Evolutionary conservation across 2,888 invertebrate genomes (phyloP).

Genomic region (Agonopterix arenella): DNA sequence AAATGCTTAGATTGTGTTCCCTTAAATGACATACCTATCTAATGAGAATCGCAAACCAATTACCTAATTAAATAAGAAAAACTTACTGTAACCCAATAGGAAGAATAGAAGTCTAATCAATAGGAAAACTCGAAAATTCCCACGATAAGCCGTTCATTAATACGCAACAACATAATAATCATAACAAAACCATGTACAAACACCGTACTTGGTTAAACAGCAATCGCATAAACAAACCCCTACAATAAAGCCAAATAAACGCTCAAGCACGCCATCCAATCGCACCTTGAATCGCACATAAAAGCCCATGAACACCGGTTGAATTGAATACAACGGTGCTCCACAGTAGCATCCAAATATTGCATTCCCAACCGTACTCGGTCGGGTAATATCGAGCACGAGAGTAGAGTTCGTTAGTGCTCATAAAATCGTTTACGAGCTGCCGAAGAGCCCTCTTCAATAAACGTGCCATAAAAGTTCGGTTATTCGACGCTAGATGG

Average conservation of each 20-base stretch:
- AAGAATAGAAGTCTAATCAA: constrained; percentile 12
- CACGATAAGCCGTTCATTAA: constrained; percentile 53
- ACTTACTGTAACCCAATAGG: constrained; percentile 16
- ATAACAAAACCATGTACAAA: constrained; percentile 73
- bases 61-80: not conserved
- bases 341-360: constrained; percentile 68
- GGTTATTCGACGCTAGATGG: constrained; percentile 72
- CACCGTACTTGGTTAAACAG: constrained; percentile 74
- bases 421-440: constrained; percentile 76
- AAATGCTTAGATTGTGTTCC: constrained; percentile 1
- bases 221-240: constrained; percentile 77
- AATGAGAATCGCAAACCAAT: constrained; percentile 1
- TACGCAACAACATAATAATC: constrained; percentile 71
- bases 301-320: constrained; percentile 72
- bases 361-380: constrained; percentile 66
- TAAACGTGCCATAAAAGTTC: constrained; percentile 75
- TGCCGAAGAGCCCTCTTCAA: constrained; percentile 76
- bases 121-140: constrained; percentile 36
- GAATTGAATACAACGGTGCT: constrained; percentile 69
- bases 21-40: not conserved
- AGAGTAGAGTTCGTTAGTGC: constrained; percentile 71
- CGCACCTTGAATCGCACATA: constrained; percentile 77
- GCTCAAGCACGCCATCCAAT: constrained; percentile 75
- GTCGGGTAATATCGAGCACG: constrained; percentile 70
- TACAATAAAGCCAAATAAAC: constrained; percentile 77